These are phyloP conservation scores for Eupithecia exiguata DNA, from an alignment of 2,888 invertebrate genomes.

Conservation along the genomic window DNA sequence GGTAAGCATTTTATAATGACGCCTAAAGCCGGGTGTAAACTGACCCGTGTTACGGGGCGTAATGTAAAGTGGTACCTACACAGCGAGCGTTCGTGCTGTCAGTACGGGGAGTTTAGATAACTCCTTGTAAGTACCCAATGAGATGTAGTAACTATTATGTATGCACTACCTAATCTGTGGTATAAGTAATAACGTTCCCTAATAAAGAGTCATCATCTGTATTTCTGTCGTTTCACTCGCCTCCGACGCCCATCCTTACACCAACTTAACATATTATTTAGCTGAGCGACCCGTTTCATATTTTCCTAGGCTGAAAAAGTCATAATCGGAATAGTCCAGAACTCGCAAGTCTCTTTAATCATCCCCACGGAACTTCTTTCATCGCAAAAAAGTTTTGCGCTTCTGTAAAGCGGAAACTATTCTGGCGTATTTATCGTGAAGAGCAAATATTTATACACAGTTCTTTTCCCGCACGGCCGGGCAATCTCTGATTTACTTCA, in stretches of 20 bases:
- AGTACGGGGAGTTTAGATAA: too few relatives aligned
- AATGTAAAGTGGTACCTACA: too few relatives aligned
- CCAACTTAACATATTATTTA: not conserved
- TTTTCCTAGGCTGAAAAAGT: conserved; percentile 6
- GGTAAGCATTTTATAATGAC: not conserved
- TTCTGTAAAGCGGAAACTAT: conserved; percentile 37
- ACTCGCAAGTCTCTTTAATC: conserved; percentile 25
- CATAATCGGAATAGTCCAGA: conserved; percentile 14
- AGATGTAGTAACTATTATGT: too few relatives aligned
- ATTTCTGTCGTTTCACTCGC: too few relatives aligned
- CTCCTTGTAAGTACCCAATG: too few relatives aligned
- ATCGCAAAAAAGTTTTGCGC: conserved; percentile 29
- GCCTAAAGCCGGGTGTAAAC: not conserved
- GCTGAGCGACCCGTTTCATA: not conserved
- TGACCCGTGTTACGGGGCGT: not conserved
- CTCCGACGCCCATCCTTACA: too few relatives aligned
- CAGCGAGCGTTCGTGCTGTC: too few relatives aligned
- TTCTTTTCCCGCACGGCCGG: conserved; percentile 32
- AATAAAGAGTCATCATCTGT: too few relatives aligned
- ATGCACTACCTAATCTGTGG: too few relatives aligned
- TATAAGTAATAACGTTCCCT: too few relatives aligned
- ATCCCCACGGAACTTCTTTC: conserved; percentile 23
- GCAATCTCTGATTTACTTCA: conserved; percentile 35
- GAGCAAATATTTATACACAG: conserved; percentile 40
- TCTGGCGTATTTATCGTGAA: conserved; percentile 28